Evolutionary conservation across 2,888 invertebrate species (phyloP).

Genomic region (Cetonia aurata): DNA sequence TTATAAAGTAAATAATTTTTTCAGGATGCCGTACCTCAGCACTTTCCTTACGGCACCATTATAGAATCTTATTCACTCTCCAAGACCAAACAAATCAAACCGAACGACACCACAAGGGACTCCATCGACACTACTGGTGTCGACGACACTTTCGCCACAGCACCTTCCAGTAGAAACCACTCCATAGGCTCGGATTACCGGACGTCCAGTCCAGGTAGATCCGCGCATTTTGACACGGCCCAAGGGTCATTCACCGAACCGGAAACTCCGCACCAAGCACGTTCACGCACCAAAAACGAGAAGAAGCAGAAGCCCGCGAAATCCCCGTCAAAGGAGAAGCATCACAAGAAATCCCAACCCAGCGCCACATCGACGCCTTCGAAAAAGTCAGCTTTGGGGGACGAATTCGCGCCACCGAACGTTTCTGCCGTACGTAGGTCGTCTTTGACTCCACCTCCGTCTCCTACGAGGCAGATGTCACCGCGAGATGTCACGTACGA

Average conservation of each 20-base stretch:
- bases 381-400: not conserved
- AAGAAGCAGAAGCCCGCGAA: not conserved
- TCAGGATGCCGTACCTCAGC: slow-evolving; percentile 2
- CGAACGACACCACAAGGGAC: not conserved
- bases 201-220: too few relatives aligned
- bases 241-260: not conserved
- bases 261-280: not conserved
- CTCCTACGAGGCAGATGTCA: not conserved
- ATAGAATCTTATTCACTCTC: slow-evolving; percentile 20
- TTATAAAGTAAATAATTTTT: not conserved
- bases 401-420: too few relatives aligned
- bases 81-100: not conserved
- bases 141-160: not conserved
- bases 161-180: not conserved
- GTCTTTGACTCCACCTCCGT: not conserved
- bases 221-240: not conserved
- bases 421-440: not conserved
- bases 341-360: not conserved
- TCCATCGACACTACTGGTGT: not conserved
- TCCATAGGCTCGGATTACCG: too few relatives aligned
- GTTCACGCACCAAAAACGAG: too few relatives aligned
- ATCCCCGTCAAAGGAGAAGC: not conserved
- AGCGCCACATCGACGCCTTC: not conserved
- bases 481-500: not conserved
- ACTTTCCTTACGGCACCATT: slow-evolving; percentile 9